Conservation (phyloP, 2,113 vertebrate species). For the Xiphophorus hellerii region DNA sequence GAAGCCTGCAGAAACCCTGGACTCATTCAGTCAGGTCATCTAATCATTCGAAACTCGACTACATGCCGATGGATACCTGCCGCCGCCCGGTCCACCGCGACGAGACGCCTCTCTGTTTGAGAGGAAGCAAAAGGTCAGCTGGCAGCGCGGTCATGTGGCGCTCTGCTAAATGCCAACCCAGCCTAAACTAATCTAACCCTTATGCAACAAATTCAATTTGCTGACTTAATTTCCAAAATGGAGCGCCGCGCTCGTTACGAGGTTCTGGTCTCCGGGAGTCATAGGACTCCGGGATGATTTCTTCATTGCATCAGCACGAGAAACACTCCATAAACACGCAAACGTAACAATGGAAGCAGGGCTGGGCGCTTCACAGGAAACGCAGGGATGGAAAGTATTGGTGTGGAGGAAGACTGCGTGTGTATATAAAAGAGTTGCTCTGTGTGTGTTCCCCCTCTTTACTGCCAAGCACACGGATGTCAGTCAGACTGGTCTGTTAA, state of each 20-base stretch:
- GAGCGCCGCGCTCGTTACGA: constrained; percentile 12
- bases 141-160: constrained; percentile 2
- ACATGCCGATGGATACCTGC: background rate
- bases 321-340: constrained; percentile 33
- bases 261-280: background rate
- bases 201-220: constrained; percentile 41
- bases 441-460: constrained; percentile 26
- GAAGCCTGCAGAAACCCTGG: too few relatives aligned
- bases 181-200: constrained; percentile 26
- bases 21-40: constrained; percentile 39
- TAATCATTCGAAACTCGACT: constrained; percentile 38
- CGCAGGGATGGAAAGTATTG: constrained; percentile 56
- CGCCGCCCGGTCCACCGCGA: background rate
- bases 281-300: background rate
- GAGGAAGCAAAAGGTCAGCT: constrained; percentile 47
- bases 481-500: constrained; percentile 50
- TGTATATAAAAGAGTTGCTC: background rate
- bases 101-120: constrained; percentile 16
- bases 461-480: constrained; percentile 43
- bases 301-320: background rate
- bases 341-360: constrained; percentile 32
- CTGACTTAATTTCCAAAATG: constrained; percentile 12
- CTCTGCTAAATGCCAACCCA: constrained; percentile 23
- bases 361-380: constrained; percentile 53
- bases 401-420: constrained; percentile 47